These are phyloP conservation scores for Caenorhabditis brenneri DNA, from an alignment of 1,140 invertebrate genomes.

Conservation along the genomic window DNA sequence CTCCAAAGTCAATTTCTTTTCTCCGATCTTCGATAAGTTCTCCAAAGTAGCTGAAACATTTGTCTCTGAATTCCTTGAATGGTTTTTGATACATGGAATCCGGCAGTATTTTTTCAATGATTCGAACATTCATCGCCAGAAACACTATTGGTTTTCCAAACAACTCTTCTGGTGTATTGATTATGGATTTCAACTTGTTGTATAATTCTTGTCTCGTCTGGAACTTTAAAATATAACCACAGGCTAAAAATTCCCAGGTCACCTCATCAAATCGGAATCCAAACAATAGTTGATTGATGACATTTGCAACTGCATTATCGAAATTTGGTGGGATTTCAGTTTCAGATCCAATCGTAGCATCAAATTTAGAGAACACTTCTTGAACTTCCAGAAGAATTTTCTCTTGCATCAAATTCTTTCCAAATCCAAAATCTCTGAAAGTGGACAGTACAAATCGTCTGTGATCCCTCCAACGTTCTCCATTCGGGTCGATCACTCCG, in stretches of 20 bases:
- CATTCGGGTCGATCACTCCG: background rate
- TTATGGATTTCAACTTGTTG: background rate
- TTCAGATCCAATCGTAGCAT: background rate
- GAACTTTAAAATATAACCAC: background rate
- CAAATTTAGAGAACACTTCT: background rate
- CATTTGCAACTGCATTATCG: constrained; percentile 44
- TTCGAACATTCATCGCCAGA: background rate
- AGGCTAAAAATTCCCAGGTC: too few relatives aligned
- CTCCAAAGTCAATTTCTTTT: background rate
- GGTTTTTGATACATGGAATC: background rate
- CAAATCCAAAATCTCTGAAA: background rate
- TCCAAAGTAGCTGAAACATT: constrained; percentile 20
- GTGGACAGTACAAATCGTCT: background rate
- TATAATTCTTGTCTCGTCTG: background rate
- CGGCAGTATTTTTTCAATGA: background rate
- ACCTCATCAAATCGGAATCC: constrained; percentile 47
- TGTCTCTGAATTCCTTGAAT: constrained; percentile 2
- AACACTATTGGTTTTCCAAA: background rate
- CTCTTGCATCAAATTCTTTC: constrained; percentile 11
- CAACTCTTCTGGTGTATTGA: background rate
- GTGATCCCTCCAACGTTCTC: background rate
- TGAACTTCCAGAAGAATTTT: background rate
- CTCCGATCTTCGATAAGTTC: constrained; percentile 44
- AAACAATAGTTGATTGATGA: constrained; percentile 52
- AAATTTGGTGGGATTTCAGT: background rate